Percentiles rank a stretch among this genome's conserved stretches.
These are phyloP conservation scores for Coregonus sp. DNA, from an alignment of 2,797 vertebrate genomes.

Conservation along the genomic window DNA sequence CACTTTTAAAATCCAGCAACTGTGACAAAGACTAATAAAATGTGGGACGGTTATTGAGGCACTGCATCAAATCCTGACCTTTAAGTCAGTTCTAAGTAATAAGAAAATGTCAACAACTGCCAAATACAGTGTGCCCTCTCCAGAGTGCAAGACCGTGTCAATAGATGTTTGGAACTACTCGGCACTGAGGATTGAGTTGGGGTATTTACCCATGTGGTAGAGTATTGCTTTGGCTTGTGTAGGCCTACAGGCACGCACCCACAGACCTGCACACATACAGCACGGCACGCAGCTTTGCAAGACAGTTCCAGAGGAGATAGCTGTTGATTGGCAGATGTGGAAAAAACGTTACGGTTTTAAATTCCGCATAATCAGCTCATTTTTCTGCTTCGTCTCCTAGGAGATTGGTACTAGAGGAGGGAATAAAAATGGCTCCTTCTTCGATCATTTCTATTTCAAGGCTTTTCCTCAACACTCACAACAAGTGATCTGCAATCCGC, in stretches of 20 bases:
- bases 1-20: conserved; percentile 26
- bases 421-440: neutral
- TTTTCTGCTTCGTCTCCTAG: neutral
- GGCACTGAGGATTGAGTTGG: neutral
- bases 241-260: neutral
- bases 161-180: neutral
- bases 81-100: conserved; percentile 20
- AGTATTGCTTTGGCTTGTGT: neutral
- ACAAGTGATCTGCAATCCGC: neutral
- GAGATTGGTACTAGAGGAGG: neutral
- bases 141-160: neutral
- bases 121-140: neutral
- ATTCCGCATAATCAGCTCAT: neutral
- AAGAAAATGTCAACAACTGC: conserved; percentile 30
- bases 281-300: neutral
- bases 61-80: conserved; percentile 39
- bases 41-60: conserved; percentile 24
- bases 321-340: neutral
- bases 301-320: neutral
- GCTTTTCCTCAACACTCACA: neutral
- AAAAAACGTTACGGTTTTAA: neutral
- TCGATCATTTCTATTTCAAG: neutral
- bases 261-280: neutral
- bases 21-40: conserved; percentile 40
- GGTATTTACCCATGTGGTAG: neutral